These are phyloP conservation scores for Myanophis thanlyinensis DNA, from an alignment of 2,113 vertebrate genomes.

Conservation along the genomic window DNA sequence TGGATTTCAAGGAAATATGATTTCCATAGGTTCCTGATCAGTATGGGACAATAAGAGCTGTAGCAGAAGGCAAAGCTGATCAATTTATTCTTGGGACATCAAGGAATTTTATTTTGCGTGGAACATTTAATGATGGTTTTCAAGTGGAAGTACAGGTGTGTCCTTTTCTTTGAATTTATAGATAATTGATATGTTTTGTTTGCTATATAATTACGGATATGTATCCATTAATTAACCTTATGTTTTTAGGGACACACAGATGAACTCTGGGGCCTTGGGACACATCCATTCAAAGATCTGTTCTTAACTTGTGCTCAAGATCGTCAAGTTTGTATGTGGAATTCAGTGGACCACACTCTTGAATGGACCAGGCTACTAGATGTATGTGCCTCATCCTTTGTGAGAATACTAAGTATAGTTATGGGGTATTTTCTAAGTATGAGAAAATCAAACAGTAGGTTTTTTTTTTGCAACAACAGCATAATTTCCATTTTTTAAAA, in stretches of 20 bases:
- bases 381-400: slow-evolving; percentile 68
- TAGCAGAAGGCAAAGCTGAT: slow-evolving; percentile 92
- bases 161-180: not conserved
- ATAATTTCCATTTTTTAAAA: not conserved
- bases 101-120: slow-evolving; percentile 92
- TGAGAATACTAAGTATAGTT: not conserved
- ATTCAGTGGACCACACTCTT: slow-evolving; percentile 84
- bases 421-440: not conserved
- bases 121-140: slow-evolving; percentile 94
- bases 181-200: not conserved
- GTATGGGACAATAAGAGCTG: slow-evolving; percentile 91
- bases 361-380: slow-evolving; percentile 93
- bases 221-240: not conserved
- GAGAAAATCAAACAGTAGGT: too few species aligned
- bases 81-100: slow-evolving; percentile 95
- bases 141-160: slow-evolving; percentile 92
- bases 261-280: slow-evolving; percentile 94
- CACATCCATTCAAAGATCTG: slow-evolving; percentile 89
- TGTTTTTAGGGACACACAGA: slow-evolving; percentile 90
- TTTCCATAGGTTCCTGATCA: slow-evolving; percentile 89
- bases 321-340: slow-evolving; percentile 94
- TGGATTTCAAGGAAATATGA: slow-evolving; percentile 36
- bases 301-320: slow-evolving; percentile 97
- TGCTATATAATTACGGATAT: not conserved
- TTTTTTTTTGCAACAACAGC: not conserved